phyloP scores from a whole-genome alignment of 2,888 invertebrate genomes.

The Pseudoips prasinana region DNA sequence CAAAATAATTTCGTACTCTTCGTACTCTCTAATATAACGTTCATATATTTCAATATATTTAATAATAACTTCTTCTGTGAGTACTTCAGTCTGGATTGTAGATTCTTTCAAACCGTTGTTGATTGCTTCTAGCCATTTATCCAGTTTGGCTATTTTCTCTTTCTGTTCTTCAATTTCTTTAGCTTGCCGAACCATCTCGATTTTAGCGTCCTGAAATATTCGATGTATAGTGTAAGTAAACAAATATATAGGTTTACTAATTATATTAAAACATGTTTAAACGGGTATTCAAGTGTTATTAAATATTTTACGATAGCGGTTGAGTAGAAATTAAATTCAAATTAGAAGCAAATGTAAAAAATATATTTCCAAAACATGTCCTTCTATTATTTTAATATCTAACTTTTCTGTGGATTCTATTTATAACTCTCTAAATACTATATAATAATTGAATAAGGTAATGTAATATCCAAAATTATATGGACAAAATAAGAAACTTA shows the following conservation, averaged over 20 bases:
- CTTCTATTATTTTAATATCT: no score
- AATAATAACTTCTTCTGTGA: conserved; percentile 65
- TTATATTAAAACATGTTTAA: no score
- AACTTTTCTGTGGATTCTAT: no score
- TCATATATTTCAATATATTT: conserved; percentile 75
- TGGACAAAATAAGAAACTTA: no score
- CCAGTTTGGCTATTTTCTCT: conserved; percentile 66
- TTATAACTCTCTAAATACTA: no score
- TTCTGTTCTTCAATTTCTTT: conserved; percentile 67
- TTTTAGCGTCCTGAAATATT: conserved; percentile 69
- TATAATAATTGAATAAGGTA: no score
- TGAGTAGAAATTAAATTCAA: no score
- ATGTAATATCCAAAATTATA: no score
- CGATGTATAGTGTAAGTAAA: no score
- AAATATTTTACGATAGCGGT: no score
- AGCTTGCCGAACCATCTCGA: conserved; percentile 60
- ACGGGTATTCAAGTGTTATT: no score
- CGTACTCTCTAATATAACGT: conserved; percentile 69
- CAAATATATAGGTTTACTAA: no score
- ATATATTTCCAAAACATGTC: not conserved
- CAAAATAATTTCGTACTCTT: conserved; percentile 69
- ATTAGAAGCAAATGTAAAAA: not conserved
- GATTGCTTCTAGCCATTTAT: conserved; percentile 74
- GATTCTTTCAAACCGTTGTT: conserved; percentile 75
- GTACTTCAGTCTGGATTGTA: conserved; percentile 53